phyloP scores from a whole-genome alignment of 1,140 invertebrate genomes.

The Paraescarpia echinospica region DNA sequence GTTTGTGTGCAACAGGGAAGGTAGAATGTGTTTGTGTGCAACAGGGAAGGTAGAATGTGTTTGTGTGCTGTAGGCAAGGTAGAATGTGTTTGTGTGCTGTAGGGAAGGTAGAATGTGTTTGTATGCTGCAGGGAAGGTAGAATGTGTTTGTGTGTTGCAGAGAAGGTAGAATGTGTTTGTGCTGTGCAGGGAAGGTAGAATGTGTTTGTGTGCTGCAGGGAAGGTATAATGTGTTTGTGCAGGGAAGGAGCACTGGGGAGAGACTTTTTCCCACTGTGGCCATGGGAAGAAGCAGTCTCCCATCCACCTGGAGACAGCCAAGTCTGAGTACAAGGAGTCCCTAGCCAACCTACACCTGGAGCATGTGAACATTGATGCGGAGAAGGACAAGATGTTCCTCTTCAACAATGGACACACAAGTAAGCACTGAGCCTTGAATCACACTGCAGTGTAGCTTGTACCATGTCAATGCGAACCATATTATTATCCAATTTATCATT shows the following conservation, averaged over 20 bases:
- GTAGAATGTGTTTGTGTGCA: too few species aligned
- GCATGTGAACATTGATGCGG: neutral
- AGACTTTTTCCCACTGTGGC: constrained; percentile 44
- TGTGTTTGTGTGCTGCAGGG: constrained; percentile 36
- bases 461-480: too few species aligned
- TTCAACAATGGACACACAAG: constrained; percentile 51
- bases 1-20: too few species aligned
- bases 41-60: too few species aligned
- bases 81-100: too few species aligned
- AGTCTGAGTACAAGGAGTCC: constrained; percentile 42
- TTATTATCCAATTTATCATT: too few species aligned
- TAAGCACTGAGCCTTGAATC: constrained; percentile 27
- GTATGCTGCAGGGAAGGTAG: too few species aligned
- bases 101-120: too few species aligned
- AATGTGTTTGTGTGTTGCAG: too few species aligned
- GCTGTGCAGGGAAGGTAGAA: neutral
- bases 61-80: too few species aligned
- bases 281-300: constrained; percentile 49
- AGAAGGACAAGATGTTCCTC: constrained; percentile 41
- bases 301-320: constrained; percentile 41
- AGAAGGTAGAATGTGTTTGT: too few species aligned
- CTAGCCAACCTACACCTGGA: constrained; percentile 25
- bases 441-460: neutral
- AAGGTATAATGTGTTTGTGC: constrained; percentile 28
- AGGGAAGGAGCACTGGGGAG: constrained; percentile 47